Conservation (phyloP, 37 sponge, comb jelly and placozoan species). For the Aphrocallistes beatrix region DNA sequence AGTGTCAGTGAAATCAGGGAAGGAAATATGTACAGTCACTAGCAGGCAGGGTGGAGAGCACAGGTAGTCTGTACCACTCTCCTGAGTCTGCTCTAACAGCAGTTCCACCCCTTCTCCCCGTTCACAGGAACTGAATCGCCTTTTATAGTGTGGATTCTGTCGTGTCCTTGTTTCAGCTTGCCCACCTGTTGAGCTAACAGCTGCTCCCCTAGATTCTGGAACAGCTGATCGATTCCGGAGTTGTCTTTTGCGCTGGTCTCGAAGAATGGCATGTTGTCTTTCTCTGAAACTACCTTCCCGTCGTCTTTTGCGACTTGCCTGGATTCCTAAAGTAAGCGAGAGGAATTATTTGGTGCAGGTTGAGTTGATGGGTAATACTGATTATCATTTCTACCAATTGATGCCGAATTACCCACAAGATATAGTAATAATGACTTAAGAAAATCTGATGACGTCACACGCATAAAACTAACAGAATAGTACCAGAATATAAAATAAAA, state of each 20-base stretch:
- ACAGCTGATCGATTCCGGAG: constrained; percentile 67
- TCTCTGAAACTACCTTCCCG: constrained; percentile 46
- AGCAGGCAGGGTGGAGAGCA: not conserved
- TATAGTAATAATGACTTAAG: no score
- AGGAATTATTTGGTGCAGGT: not conserved
- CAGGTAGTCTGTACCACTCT: not conserved
- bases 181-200: not conserved
- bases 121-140: not conserved
- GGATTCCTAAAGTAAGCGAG: not conserved
- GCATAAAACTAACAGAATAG: no score
- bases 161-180: not conserved
- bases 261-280: constrained; percentile 71
- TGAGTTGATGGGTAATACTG: not conserved
- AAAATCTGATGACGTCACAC: no score
- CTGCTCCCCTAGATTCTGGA: constrained; percentile 24
- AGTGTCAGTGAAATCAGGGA: not conserved
- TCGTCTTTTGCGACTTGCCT: constrained; percentile 44
- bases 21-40: not conserved
- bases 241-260: constrained; percentile 83
- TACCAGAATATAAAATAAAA: no score
- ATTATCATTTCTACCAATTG: no score
- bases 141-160: not conserved
- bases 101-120: not conserved
- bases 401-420: no score
- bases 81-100: not conserved